Percentiles rank a stretch among this genome's conserved stretches.
These are phyloP conservation scores for Eubasilissa regina DNA, from an alignment of 1,140 invertebrate genomes.

Conservation along the genomic window DNA sequence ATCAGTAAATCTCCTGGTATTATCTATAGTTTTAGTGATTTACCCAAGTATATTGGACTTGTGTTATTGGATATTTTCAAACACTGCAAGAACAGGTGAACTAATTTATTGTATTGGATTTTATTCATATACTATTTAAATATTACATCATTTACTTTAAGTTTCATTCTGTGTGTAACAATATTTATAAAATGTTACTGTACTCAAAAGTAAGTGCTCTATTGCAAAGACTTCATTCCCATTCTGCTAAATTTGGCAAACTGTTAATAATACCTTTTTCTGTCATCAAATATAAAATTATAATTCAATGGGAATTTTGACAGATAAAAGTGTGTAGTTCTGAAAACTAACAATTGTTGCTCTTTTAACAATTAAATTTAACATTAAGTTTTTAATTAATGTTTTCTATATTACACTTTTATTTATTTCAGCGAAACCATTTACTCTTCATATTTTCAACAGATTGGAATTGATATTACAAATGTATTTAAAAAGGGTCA, in stretches of 20 bases:
- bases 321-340: too few species aligned
- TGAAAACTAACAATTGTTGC: too few species aligned
- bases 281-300: background rate
- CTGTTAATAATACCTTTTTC: background rate
- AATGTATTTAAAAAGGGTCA: slow-evolving; percentile 56
- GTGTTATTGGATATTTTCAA: slow-evolving; percentile 47
- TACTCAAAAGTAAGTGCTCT: background rate
- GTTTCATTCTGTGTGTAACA: too few species aligned
- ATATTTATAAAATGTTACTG: too few species aligned
- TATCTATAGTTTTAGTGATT: background rate
- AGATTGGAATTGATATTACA: slow-evolving; percentile 46
- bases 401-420: background rate
- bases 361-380: too few species aligned
- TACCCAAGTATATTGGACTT: slow-evolving; percentile 38
- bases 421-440: slow-evolving; percentile 54
- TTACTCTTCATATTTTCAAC: slow-evolving; percentile 49
- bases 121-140: too few species aligned
- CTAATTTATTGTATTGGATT: too few species aligned
- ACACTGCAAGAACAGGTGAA: slow-evolving; percentile 56
- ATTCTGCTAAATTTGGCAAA: too few species aligned
- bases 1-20: background rate
- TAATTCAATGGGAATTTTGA: too few species aligned
- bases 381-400: too few species aligned
- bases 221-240: too few species aligned
- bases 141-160: too few species aligned